These are phyloP conservation scores for Amaurobius ferox DNA, from an alignment of 2,888 invertebrate species.

Conservation along the genomic window DNA sequence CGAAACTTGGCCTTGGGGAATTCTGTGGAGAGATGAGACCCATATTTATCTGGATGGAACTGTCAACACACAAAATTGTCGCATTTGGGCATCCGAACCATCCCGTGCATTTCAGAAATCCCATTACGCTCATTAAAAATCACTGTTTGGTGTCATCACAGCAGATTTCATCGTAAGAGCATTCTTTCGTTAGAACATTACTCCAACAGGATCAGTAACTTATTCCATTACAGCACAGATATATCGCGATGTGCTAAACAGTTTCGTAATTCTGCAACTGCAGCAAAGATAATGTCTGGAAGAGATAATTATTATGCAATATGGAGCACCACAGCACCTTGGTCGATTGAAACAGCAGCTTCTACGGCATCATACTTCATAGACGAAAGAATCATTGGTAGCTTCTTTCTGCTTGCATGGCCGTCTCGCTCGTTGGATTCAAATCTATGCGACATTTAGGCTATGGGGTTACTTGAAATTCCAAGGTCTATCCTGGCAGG, in stretches of 20 bases:
- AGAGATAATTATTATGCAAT: background rate
- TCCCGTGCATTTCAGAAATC: background rate
- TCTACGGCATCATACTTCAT: conserved; percentile 15
- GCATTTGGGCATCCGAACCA: background rate
- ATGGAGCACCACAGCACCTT: conserved; percentile 23
- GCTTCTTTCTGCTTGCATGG: background rate
- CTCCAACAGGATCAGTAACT: background rate
- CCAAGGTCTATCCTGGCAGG: background rate
- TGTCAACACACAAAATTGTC: background rate
- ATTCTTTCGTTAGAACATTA: background rate
- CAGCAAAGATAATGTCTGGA: conserved; percentile 1
- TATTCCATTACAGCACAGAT: background rate
- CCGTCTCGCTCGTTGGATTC: background rate
- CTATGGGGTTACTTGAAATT: background rate
- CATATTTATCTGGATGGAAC: background rate
- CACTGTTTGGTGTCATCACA: conserved; percentile 13
- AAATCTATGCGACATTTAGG: background rate
- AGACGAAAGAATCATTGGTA: conserved; percentile 9
- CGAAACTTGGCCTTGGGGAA: background rate
- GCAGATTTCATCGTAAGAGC: background rate
- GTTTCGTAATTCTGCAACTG: conserved; percentile 7
- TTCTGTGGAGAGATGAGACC: background rate
- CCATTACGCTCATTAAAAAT: conserved; percentile 15
- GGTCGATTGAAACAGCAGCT: background rate
- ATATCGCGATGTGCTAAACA: conserved; percentile 3